Base-by-base conservation (phyloP, 2,113 vertebrate genomes). In the Ailuropoda melanoleuca region DNA sequence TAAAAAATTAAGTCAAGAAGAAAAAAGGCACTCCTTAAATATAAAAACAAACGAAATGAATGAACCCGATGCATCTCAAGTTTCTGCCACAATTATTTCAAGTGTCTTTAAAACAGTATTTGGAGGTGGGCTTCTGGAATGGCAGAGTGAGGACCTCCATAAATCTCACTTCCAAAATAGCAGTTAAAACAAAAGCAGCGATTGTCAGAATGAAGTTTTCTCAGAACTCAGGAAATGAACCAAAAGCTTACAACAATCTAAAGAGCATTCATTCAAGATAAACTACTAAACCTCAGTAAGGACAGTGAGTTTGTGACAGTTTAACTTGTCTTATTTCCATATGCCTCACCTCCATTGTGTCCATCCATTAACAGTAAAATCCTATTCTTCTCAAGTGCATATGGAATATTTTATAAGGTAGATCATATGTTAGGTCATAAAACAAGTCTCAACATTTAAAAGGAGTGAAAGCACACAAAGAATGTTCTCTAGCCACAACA, bases 41-140 rank as follows among this genome's bases (percentile, higher is more conserved):
- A 82, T 66, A 43, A 66, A 80, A 62, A 58, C 62, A 29, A 19
- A 14, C 26, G 17, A 90, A 70, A 60, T 9, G 58, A 60, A 68
- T 84, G 39, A 78, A 85, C 19, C 60, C 62, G 53, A 46, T 34
- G 3, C 12, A 24, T 39, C 37, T 90, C 31, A 95, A 62, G 19
- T 85, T 72, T 68, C 80, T 90, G n/a, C 56, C 72, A 83, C 29
- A 96, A 82, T 87, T 82, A 81, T 90, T 88, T 89, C 13, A 80
- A 94, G 37, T 78, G 53, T 80, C 55, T 77, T 96, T 82, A 78
- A 50, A 94, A 64, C 68, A 78, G 24, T 80, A 78, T 74, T 85
- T 95, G 39, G 46, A 96, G 15, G 72, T 50, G 39, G 13, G 74
- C 37, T 86, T 81, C 24, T 87, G 29, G 48, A 93, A 75, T 81